Evolutionary conservation across 2,113 vertebrate species (phyloP).

Genomic region (Raja brachyura): DNA sequence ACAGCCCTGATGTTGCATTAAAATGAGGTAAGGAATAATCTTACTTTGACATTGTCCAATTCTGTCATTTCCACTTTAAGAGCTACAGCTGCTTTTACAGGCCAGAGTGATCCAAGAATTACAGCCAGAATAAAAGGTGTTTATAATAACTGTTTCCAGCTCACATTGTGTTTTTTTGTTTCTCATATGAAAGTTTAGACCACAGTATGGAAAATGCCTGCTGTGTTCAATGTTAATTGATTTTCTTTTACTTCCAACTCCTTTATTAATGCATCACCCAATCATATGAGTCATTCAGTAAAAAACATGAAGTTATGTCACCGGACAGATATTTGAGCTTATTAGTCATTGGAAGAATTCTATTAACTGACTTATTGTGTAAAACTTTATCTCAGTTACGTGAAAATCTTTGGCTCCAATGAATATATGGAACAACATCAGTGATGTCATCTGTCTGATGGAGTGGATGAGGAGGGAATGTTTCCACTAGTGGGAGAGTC

Average conservation of each 20-base stretch:
- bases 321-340: not conserved
- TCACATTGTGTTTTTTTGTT: not conserved
- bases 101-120: not conserved
- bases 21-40: not conserved
- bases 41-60: not conserved
- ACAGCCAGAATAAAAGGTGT: not conserved
- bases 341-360: constrained; percentile 10
- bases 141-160: not conserved
- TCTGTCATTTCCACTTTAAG: not conserved
- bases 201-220: not conserved
- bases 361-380: not conserved
- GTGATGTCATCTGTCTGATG: not conserved
- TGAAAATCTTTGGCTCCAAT: not conserved
- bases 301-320: not conserved
- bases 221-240: not conserved
- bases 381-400: not conserved
- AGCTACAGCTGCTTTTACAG: not conserved
- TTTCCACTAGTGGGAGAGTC: no score
- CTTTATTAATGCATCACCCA: not conserved
- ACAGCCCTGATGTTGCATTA: not conserved
- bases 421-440: not conserved
- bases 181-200: not conserved
- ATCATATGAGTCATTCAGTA: constrained; percentile 8
- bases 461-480: no score
- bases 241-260: not conserved